Evolutionary conservation across 2,888 invertebrate species (phyloP).

Genomic region (Platycnemis pennipes): DNA sequence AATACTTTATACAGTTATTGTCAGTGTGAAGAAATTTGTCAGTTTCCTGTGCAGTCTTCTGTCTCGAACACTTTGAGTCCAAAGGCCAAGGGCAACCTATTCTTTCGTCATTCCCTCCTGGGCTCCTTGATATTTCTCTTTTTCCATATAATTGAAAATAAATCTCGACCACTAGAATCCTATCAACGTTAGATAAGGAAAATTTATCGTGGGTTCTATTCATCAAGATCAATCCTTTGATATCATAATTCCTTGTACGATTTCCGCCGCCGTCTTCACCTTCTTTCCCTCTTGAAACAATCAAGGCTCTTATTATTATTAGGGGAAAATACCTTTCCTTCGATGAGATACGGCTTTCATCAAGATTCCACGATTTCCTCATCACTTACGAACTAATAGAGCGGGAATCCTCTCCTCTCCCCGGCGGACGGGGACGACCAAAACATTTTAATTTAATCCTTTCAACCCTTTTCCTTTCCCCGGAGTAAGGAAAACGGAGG

Average conservation of each 20-base stretch:
- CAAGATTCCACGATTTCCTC: background rate
- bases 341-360: slow-evolving; percentile 31
- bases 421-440: background rate
- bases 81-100: too few species aligned
- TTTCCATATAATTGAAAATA: background rate
- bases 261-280: background rate
- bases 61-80: too few species aligned
- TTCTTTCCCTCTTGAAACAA: background rate
- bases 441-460: slow-evolving; percentile 36
- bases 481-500: background rate
- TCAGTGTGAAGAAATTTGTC: too few species aligned
- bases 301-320: slow-evolving; percentile 17
- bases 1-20: too few species aligned
- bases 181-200: background rate
- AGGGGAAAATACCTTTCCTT: background rate
- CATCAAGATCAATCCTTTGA: background rate
- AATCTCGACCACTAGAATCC: background rate
- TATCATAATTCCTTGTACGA: background rate
- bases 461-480: background rate
- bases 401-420: background rate
- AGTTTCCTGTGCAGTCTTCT: too few species aligned
- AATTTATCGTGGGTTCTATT: background rate
- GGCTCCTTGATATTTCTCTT: background rate
- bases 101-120: too few species aligned
- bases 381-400: slow-evolving; percentile 32